Percentiles rank a stretch among this genome's conserved stretches.
phyloP scores from a whole-genome alignment of 2,113 vertebrate genomes.

The Origma solitaria region DNA sequence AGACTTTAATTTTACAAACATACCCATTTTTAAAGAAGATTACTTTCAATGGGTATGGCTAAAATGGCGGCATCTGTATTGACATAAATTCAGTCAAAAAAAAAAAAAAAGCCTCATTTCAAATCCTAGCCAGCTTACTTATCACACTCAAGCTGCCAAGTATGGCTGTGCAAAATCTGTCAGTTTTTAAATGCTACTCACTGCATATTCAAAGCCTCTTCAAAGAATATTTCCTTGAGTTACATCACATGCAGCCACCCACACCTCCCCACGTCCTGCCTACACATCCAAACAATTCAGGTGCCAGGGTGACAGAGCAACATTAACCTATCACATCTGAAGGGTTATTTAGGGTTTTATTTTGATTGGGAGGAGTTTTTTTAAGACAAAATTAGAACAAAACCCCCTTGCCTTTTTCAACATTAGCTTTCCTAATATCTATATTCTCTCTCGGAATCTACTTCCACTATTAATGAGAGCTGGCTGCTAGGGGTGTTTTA shows the following conservation, averaged over 20 bases:
- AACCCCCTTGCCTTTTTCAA: background rate
- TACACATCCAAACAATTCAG: background rate
- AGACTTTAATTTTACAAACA: background rate
- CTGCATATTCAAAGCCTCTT: slow-evolving; percentile 1
- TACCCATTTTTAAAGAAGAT: background rate
- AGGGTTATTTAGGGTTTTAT: background rate
- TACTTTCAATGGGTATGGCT: background rate
- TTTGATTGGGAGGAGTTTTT: background rate
- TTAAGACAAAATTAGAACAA: background rate
- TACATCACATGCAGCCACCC: background rate
- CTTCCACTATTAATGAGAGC: background rate
- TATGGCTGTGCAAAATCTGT: slow-evolving; percentile 1
- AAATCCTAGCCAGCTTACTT: background rate
- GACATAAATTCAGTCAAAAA: background rate
- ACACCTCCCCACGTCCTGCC: background rate
- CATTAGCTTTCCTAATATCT: background rate
- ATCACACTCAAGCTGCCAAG: background rate
- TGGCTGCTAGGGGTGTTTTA: background rate
- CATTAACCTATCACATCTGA: background rate
- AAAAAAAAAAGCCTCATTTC: background rate
- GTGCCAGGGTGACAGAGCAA: background rate
- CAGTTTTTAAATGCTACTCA: background rate
- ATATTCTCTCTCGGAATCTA: background rate
- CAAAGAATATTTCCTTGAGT: background rate
- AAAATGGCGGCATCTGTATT: background rate